Base-by-base conservation (phyloP, 2,888 invertebrate genomes). In the Andrena praecox region DNA sequence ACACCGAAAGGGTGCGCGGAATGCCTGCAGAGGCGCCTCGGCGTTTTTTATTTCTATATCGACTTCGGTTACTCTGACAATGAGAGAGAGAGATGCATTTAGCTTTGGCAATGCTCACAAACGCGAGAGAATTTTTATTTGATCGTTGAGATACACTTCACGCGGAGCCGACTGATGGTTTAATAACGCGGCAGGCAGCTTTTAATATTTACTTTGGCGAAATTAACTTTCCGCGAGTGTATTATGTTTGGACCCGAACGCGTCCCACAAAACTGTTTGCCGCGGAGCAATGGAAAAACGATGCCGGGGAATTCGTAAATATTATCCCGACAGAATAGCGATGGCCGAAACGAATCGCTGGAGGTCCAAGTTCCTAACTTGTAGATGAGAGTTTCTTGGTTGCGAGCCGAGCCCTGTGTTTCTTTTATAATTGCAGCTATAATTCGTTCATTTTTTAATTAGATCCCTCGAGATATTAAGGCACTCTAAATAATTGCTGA, bases 181-280 rank as follows among this genome's bases (percentile, higher is more conserved):
- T 50, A 77, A 77, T 80, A 77, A 62, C 70, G 70, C 70, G 60
- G 33, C 5, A 42, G 35, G 24, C 79, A 66, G 64, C 59, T 77
- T 59, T 77, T 77, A 56, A 80, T 80, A 77, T 80, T 80, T 80
- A 70, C 77, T 66, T 70, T 42, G 60, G 60, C 66, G 77, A 71
- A 80, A 77, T 80, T 71, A 80, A 80, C 70, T 66, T 52, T 77
- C 27, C 59, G 77, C 24, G 77, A 35, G 59, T 24, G 77, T 77
- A 80, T 80, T 77, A 71, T 80, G 80, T 80, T 77, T 71, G 80
- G 54, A 54, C 77, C 64, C 33, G 59, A 69, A 69, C 77, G 27
- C 76, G 63, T 33, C 69, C 64, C 69, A 33, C 60, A 77, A 80
- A 80, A 80, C 71, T 77, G 66, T 77, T 63, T 70, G 68, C 10